Base-by-base conservation (phyloP, 2,113 vertebrate genomes). In the Microcebus griseorufus region DNA sequence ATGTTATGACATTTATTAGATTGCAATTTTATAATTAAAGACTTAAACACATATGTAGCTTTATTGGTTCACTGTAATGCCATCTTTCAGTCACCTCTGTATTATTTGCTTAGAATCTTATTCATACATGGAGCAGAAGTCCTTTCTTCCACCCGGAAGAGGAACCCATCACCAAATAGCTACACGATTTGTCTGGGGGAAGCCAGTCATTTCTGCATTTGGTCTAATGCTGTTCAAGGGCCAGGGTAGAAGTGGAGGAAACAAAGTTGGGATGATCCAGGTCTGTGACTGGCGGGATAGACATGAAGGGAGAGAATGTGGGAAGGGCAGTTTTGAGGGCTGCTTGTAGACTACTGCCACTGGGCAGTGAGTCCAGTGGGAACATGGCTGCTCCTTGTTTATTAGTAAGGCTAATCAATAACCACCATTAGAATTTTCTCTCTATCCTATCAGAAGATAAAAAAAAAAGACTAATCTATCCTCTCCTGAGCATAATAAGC, bases 11-110 rank as follows among this genome's bases (percentile, higher is more conserved):
- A 72, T 88, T 88, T 76, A 65, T 58, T 76, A 23, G 45, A 32
- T 32, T 58, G 25, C 5, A 72, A 34, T 69, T 86, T 79, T 92
- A 67, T 92, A 34, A 86, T 48, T 69, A 93, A 95, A 86, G 34
- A 32, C 3, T 22, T 93, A 32, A 42, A 48, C 32, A 45, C 22
- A 51, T 65, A 6, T 20, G 17, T 88, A 45, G 20, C 16, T 88
- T 72, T 55, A 32, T 22, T 88, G 32, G 18, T 25, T 73, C 18
- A 65, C 17, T 62, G 12, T 72, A n/a, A 72, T 12, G 2, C 13
- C 14, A 37, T 7, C 53, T 39, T 78, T 85, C 48, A 76, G 1
- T 64, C 9, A 39, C 32, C 6, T 72, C 16, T 85, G 51, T 45
- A 42, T 65, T 45, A 80, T 80, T 75, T 84, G 16, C 34, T 94